These are phyloP conservation scores for Ypsolopha sequella DNA, from an alignment of 2,888 invertebrate species.

Conservation along the genomic window DNA sequence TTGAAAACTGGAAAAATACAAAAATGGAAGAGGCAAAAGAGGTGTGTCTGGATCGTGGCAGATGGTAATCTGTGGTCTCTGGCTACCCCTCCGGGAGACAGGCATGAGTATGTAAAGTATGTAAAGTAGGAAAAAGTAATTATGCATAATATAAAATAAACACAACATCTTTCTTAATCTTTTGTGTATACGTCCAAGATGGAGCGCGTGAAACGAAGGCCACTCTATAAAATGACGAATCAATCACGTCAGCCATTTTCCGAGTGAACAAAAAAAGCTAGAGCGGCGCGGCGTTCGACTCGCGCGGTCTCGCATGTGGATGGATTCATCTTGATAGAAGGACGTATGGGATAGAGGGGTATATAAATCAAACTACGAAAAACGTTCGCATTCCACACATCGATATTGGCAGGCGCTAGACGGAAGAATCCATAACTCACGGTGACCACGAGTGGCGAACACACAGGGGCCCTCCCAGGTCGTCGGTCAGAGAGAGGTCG, in stretches of 20 bases:
- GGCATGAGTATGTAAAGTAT: no score
- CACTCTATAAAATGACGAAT: not conserved
- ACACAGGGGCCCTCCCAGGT: slow-evolving; percentile 61
- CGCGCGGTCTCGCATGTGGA: not conserved
- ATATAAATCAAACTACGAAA: slow-evolving; percentile 1
- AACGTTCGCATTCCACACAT: slow-evolving; percentile 62
- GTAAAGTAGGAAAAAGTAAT: no score
- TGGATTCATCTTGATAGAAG: slow-evolving; percentile 5
- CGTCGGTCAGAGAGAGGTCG: slow-evolving; percentile 76
- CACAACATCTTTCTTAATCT: no score
- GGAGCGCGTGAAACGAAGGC: not conserved
- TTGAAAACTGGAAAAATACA: no score
- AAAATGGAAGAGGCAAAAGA: no score
- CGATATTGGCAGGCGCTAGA: slow-evolving; percentile 19
- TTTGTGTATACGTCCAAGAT: no score
- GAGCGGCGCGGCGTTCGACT: not conserved
- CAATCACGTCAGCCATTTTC: no score
- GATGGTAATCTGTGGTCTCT: no score
- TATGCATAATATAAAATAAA: no score
- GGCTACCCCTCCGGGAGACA: no score
- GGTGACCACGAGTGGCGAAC: slow-evolving; percentile 54
- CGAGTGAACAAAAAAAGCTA: not conserved
- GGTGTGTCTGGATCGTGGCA: no score
- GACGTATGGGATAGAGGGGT: not conserved
- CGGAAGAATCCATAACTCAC: slow-evolving; percentile 34